Base-by-base conservation (phyloP, 1,140 invertebrate genomes). In the Lordiphosa stackelbergi region DNA sequence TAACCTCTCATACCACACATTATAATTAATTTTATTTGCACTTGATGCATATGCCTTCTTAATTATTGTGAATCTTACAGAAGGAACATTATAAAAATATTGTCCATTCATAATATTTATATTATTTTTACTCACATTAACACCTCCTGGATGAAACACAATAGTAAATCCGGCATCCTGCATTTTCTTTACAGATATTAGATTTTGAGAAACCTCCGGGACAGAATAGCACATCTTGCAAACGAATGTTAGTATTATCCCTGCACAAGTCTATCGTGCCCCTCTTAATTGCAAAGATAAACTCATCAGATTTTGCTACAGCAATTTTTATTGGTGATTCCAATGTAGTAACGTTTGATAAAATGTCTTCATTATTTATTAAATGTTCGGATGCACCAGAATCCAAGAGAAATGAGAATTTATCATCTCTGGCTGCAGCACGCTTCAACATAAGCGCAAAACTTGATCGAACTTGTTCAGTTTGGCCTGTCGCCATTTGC, bases 131-230 rank as follows among this genome's bases (percentile, higher is more conserved):
- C 9, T 42, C 5, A 69, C 41, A 34, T 48, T 28, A 12, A 83
- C 66, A 52, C 74, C 75, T 43, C 69, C 52, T 46, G 72, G 10
- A 62, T 70, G 40, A 40, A 69, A 64, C 28, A 35, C 43, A 36
- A 54, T 53, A 16, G 45, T 55, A 13, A 59, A 22, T 1, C 52
- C 61, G 10, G 55, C 60, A 40, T 58, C 43, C 35, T 58, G 51
- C 66, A 59, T 64, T 11, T 55, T 64, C 11, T 47, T 49, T 22
- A 69, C 52, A 4, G 66, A 59, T 22, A 69, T 9, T 31, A 65
- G 31, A 35, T 69, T 69, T 16, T 60, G 34, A 12, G 66, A 51
- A 47, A 60, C n/a, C 37, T 28, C 64, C 48, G 8, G 46, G 16
- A 12, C 66, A 43, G 8, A 36, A 69, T 4, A 69, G 35, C 7